Base-by-base conservation (phyloP, 2,888 invertebrate genomes). In the Cinara cedri region DNA sequence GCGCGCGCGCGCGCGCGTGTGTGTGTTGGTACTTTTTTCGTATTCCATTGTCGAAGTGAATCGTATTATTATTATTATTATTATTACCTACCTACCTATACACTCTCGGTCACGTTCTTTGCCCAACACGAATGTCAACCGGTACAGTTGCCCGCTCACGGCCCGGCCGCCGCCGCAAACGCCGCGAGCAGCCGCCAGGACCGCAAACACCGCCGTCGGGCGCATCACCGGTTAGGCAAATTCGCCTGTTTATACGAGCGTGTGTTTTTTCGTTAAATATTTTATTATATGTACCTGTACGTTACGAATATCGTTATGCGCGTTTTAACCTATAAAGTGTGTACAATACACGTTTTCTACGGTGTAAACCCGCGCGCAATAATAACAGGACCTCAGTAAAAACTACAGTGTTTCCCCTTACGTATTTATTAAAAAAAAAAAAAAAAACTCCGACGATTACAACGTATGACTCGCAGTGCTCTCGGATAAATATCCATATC, bases 41-140 rank as follows among this genome's bases (percentile, higher is more conserved):
- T 74, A 74, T 65, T 75, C 75, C 75, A 75, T 75, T 75, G 75
- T 75, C 65, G 75, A 55, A 44, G 54, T 26, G 11, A 66, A 4
- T 34, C 26, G 42, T 51, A 72, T 60, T 66, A 46, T 24, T 21
- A 21, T 55, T 21, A 19, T 55, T 55, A 55, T 60, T n/a, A 26
- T 60, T 26, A 57, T 60, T 8, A 26, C 26, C 21, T 57, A n/a
- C n/a, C n/a, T 34, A 6, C 34, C 34, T 55, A 24, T 65, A 74
- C 75, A 66, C 65, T 75, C 75, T 65, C 65, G 75, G 65, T 75
- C 65, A 75, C 75, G 75, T 75, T 75, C 75, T 44, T 75, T 51
- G 75, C 65, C 54, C 65, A 75, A 75, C 75, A 75, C 65, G 65
- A 75, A 75, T 66, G 65, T 66, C 75, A 66, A 65, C 65, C 65